A percentile compares a stretch with the other conserved stretches of the same genome.
Evolutionary conservation across 1,140 invertebrate genomes (phyloP).

Genomic region (Ectropis grisescens): DNA sequence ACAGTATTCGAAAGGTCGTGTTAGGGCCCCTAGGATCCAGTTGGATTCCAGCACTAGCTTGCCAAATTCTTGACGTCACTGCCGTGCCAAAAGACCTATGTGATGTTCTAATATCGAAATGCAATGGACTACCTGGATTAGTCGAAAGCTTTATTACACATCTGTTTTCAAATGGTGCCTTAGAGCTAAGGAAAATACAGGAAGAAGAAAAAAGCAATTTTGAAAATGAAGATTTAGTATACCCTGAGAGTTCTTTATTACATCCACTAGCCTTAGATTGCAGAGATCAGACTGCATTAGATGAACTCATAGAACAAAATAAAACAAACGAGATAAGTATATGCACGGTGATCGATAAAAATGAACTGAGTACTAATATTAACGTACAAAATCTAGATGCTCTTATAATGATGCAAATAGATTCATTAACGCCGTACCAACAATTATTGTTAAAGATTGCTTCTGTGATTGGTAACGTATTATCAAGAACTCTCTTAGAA

Average conservation of each 20-base stretch:
- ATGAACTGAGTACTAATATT: constrained; percentile 43
- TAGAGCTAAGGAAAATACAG: constrained; percentile 35
- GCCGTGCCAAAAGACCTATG: constrained; percentile 56
- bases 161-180: constrained; percentile 58
- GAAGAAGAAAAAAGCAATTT: constrained; percentile 23
- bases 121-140: constrained; percentile 54
- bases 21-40: constrained; percentile 31
- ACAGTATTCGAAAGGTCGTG: constrained; percentile 42
- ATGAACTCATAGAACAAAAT: constrained; percentile 32
- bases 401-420: constrained; percentile 67
- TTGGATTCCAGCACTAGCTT: constrained; percentile 50
- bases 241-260: constrained; percentile 31
- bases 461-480: constrained; percentile 62
- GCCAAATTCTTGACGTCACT: constrained; percentile 60
- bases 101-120: constrained; percentile 44
- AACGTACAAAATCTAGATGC: constrained; percentile 56
- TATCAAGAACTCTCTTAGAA: constrained; percentile 60
- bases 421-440: constrained; percentile 64
- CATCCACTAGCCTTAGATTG: constrained; percentile 34
- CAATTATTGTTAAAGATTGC: constrained; percentile 68
- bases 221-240: constrained; percentile 33
- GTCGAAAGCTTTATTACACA: constrained; percentile 59
- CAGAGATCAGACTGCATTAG: constrained; percentile 29
- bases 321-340: constrained; percentile 27
- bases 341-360: constrained; percentile 38